phyloP scores from a whole-genome alignment of 2,113 vertebrate genomes.

The Apus apus region DNA sequence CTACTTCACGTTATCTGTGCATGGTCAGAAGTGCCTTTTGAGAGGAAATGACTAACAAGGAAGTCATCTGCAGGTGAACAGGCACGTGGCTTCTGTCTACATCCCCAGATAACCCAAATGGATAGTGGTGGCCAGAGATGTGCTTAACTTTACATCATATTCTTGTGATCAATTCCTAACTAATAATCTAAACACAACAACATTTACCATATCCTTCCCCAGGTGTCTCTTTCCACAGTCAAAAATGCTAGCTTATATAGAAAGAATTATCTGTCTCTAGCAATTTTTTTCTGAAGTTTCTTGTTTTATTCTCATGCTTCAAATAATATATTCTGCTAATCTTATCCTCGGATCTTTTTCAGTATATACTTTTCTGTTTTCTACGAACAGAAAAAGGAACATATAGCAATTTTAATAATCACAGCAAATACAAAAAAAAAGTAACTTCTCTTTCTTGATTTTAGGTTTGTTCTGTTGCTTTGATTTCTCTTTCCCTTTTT shows the following conservation, averaged over 20 bases:
- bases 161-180: background rate
- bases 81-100: background rate
- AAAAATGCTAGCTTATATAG: background rate
- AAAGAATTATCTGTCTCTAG: background rate
- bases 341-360: background rate
- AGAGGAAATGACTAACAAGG: background rate
- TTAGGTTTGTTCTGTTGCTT: background rate
- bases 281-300: background rate
- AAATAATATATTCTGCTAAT: background rate
- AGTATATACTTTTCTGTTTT: background rate
- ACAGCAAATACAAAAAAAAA: background rate
- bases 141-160: background rate
- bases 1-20: background rate
- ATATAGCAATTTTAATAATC: background rate
- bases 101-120: background rate
- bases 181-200: background rate
- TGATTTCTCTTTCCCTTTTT: background rate
- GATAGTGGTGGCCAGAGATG: background rate
- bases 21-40: background rate
- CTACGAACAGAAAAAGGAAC: background rate
- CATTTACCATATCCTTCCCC: background rate
- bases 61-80: background rate
- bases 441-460: background rate
- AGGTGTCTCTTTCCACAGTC: background rate
- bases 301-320: background rate